These are phyloP conservation scores for Mormoops blainvillei DNA, from an alignment of 2,113 vertebrate genomes.

Conservation along the genomic window DNA sequence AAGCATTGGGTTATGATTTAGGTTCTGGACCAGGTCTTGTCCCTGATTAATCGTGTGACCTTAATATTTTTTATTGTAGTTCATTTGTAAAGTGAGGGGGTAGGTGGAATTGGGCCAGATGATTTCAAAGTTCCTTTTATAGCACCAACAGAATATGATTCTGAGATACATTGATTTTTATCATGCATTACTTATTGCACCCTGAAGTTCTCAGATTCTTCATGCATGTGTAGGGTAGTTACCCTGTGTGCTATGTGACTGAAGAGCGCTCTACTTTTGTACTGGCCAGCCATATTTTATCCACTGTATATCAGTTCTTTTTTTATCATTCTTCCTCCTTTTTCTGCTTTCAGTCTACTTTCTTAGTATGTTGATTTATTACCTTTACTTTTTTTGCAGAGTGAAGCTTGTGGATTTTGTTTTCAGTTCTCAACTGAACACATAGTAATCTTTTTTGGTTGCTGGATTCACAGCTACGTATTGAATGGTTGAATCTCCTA, in stretches of 20 bases:
- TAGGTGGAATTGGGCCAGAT: background rate
- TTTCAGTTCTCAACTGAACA: background rate
- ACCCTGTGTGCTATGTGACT: background rate
- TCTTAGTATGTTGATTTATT: background rate
- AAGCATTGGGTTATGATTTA: background rate
- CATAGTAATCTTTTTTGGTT: background rate
- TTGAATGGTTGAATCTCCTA: background rate
- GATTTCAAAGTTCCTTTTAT: constrained; percentile 3
- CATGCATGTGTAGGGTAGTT: background rate
- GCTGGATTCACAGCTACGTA: background rate
- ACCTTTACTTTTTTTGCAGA: background rate
- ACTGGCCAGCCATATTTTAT: background rate
- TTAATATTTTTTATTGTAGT: background rate
- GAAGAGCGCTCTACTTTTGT: background rate
- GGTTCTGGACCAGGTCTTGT: background rate
- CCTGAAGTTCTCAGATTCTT: background rate
- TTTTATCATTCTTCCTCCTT: background rate
- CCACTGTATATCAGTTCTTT: background rate
- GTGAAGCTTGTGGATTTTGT: constrained; percentile 1
- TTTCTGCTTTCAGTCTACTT: background rate
- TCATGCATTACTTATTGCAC: background rate
- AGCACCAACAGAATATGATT: background rate
- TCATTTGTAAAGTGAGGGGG: constrained; percentile 6
- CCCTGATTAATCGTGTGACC: background rate
- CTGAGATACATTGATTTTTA: background rate